A percentile compares a stretch with the other conserved stretches of the same genome.
Conservation (phyloP, 2,888 invertebrate genomes). For the Alsophila aescularia region DNA sequence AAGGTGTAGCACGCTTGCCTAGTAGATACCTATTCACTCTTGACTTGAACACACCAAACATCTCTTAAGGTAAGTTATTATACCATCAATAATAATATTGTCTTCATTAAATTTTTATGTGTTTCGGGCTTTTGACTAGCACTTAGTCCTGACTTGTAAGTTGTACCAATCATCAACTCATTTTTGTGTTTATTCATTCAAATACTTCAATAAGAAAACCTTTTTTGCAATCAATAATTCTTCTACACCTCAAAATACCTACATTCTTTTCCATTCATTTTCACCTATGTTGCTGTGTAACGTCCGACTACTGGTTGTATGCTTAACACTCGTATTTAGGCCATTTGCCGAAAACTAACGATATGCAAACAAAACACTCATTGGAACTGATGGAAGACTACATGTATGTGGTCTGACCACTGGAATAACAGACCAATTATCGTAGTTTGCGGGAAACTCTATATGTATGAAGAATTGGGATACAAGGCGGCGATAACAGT, state of each 20-base stretch:
- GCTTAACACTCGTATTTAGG: conserved; percentile 11
- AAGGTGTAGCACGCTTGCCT: no score
- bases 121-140: no score
- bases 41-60: no score
- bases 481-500: neutral
- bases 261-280: conserved; percentile 3
- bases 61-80: no score
- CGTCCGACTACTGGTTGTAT: conserved; percentile 2
- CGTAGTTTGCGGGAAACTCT: neutral
- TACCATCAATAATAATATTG: no score
- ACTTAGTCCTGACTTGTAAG: no score
- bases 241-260: conserved; percentile 3
- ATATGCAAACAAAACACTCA: conserved; percentile 19
- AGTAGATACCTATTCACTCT: no score
- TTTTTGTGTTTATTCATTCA: no score
- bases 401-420: neutral
- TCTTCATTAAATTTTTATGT: no score
- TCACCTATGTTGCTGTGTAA: conserved; percentile 6
- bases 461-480: neutral
- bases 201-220: no score
- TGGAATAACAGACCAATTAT: neutral
- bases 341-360: conserved; percentile 18
- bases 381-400: conserved; percentile 1
- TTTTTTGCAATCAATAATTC: no score
- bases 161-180: no score